phyloP scores from a whole-genome alignment of 2,888 invertebrate species.

The Hanleya hanleyi region DNA sequence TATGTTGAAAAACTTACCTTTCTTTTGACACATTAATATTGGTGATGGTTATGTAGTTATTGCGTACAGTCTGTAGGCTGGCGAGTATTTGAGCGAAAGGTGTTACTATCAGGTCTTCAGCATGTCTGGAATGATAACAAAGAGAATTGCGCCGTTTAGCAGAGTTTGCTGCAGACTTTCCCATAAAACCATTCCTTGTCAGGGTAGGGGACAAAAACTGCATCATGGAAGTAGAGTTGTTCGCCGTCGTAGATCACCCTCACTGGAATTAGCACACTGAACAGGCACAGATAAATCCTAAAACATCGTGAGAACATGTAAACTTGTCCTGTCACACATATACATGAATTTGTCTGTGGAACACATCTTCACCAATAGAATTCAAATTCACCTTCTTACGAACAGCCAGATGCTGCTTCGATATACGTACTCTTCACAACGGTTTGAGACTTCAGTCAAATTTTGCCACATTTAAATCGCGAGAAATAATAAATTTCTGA shows the following conservation, averaged over 20 bases:
- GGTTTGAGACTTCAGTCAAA: neutral
- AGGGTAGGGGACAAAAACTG: slow-evolving; percentile 8
- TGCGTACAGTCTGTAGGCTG: slow-evolving; percentile 97
- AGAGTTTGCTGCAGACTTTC: neutral
- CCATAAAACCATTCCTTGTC: neutral
- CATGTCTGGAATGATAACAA: slow-evolving; percentile 82
- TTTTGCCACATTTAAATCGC: too few relatives aligned
- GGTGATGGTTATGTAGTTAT: slow-evolving; percentile 97
- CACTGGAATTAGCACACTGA: too few relatives aligned
- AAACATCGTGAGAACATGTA: too few relatives aligned
- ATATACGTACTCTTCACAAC: neutral
- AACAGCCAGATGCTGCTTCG: neutral
- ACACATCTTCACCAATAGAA: too few relatives aligned
- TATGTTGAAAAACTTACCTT: slow-evolving; percentile 65
- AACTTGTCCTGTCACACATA: too few relatives aligned
- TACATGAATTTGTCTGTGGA: too few relatives aligned
- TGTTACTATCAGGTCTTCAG: slow-evolving; percentile 99
- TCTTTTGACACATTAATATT: slow-evolving; percentile 77
- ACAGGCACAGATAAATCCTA: too few relatives aligned
- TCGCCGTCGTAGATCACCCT: too few relatives aligned
- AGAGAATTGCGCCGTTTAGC: slow-evolving; percentile 40
- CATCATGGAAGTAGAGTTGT: too few relatives aligned
- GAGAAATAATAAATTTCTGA: too few relatives aligned
- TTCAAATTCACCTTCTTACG: too few relatives aligned
- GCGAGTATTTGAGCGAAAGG: slow-evolving; percentile 99